phyloP scores from a whole-genome alignment of 1,140 invertebrate species.

The Microplitis mediator region DNA sequence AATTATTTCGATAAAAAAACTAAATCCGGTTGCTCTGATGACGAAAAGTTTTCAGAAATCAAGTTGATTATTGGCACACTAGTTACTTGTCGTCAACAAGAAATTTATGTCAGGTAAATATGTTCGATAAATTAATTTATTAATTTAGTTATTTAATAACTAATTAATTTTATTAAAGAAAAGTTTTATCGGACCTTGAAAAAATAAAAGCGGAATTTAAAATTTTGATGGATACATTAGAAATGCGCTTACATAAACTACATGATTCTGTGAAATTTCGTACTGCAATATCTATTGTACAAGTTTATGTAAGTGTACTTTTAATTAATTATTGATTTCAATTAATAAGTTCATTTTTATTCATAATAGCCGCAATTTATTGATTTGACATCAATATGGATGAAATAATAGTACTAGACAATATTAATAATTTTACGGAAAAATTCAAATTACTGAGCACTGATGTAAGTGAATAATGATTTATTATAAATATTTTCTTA shows the following conservation, averaged over 20 bases:
- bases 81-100: slow-evolving; percentile 67
- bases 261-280: slow-evolving; percentile 67
- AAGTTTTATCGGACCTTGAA: slow-evolving; percentile 65
- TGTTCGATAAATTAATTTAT: not conserved
- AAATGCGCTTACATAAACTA: slow-evolving; percentile 61
- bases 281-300: slow-evolving; percentile 66
- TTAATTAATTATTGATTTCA: too few species aligned
- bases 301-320: slow-evolving; percentile 67
- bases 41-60: slow-evolving; percentile 46
- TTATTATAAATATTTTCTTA: too few species aligned
- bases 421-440: slow-evolving; percentile 64
- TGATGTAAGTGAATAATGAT: slow-evolving; percentile 46
- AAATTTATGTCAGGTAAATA: slow-evolving; percentile 63
- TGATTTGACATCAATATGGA: slow-evolving; percentile 69
- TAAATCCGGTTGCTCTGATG: not conserved
- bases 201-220: slow-evolving; percentile 58
- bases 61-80: slow-evolving; percentile 63
- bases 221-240: slow-evolving; percentile 54
- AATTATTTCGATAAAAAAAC: not conserved
- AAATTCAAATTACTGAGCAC: slow-evolving; percentile 60
- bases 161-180: slow-evolving; percentile 53
- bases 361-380: slow-evolving; percentile 67
- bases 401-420: slow-evolving; percentile 67
- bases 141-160: not conserved
- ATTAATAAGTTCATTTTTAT: not conserved